Percentiles rank a stretch among this genome's conserved stretches.
phyloP scores from a whole-genome alignment of 1,140 invertebrate species.

The Oppia nitens region DNA sequence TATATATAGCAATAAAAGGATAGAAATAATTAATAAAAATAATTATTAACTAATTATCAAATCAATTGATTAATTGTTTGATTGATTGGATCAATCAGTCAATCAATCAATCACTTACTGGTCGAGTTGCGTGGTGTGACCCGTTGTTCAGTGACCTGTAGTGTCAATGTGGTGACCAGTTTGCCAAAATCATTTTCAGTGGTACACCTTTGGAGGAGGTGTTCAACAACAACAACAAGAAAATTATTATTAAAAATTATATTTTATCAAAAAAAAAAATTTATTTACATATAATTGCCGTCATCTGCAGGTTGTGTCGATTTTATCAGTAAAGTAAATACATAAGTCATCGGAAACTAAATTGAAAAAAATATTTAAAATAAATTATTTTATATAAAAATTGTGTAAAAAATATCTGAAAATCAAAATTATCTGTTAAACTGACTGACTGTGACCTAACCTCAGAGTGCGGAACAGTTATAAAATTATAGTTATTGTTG shows the following conservation, averaged over 20 bases:
- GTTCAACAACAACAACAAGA: no score
- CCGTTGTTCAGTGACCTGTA: background rate
- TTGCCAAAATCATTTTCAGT: background rate
- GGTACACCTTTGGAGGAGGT: background rate
- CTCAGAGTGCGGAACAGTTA: constrained; percentile 8
- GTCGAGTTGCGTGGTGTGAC: constrained; percentile 57
- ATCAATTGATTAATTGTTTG: no score
- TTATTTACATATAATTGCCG: constrained; percentile 6
- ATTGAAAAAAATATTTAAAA: background rate
- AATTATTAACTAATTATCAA: no score
- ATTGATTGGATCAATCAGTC: background rate
- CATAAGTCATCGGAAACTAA: constrained; percentile 7
- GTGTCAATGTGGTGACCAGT: background rate
- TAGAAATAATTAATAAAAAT: no score
- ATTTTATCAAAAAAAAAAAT: background rate
- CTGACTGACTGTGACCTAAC: no score
- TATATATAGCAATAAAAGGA: constrained; percentile 20
- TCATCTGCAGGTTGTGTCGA: background rate
- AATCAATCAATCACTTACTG: constrained; percentile 41
- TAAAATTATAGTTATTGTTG: constrained; percentile 30
- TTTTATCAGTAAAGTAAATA: constrained; percentile 6
- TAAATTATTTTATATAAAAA: constrained; percentile 1
- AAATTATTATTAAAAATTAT: no score
- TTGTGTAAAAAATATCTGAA: background rate
- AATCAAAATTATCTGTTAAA: no score